phyloP scores from a whole-genome alignment of 2,888 invertebrate species.

The Proisotoma minuta region DNA sequence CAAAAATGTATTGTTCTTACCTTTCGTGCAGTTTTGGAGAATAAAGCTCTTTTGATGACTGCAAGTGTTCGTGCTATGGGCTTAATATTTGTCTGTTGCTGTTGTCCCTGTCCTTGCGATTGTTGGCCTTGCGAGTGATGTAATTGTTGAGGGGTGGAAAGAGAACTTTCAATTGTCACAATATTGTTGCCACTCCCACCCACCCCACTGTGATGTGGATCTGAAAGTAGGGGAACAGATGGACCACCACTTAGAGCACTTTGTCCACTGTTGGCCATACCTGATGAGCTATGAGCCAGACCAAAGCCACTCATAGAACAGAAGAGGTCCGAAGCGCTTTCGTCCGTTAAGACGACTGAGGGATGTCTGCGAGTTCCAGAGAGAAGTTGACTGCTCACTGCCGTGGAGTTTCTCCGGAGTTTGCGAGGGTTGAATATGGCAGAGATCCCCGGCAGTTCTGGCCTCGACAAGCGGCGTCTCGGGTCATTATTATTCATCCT shows the following conservation, averaged over 20 bases:
- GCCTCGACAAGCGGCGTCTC: conserved; percentile 46
- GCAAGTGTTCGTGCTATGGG: conserved; percentile 47
- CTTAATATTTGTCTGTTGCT: conserved; percentile 42
- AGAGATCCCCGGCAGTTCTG: conserved; percentile 55
- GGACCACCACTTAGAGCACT: conserved; percentile 34
- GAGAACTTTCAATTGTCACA: conserved; percentile 40
- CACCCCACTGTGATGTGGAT: conserved; percentile 21
- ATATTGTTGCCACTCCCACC: conserved; percentile 31
- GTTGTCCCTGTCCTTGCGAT: conserved; percentile 15
- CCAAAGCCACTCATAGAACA: conserved; percentile 30
- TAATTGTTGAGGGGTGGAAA: conserved; percentile 20
- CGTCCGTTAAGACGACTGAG: conserved; percentile 63
- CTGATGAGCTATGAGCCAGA: not conserved
- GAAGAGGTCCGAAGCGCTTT: conserved; percentile 51
- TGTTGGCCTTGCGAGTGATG: conserved; percentile 9
- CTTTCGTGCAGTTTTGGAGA: conserved; percentile 47
- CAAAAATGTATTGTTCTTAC: too few species aligned
- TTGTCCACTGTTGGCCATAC: conserved; percentile 48
- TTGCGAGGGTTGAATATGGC: conserved; percentile 73
- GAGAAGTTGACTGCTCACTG: conserved; percentile 45
- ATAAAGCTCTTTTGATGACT: conserved; percentile 46
- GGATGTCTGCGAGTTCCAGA: conserved; percentile 37
- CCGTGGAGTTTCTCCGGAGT: conserved; percentile 45
- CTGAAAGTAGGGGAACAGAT: conserved; percentile 43
- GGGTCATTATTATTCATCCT: conserved; percentile 46